phyloP scores from a whole-genome alignment of 1,140 invertebrate genomes.

The Lordiphosa clarofinis region DNA sequence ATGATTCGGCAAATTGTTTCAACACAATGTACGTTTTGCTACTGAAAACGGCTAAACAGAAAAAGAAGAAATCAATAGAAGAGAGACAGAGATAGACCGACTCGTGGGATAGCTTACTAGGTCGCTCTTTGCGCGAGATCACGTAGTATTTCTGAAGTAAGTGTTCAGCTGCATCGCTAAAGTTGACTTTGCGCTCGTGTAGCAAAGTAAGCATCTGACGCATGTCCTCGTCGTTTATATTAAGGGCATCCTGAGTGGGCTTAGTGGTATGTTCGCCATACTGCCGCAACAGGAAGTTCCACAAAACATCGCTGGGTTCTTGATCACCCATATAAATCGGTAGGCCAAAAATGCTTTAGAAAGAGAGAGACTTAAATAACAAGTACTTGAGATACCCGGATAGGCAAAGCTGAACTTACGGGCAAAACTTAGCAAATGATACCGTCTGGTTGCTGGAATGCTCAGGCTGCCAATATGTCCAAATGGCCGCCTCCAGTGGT shows the following conservation, averaged over 20 bases:
- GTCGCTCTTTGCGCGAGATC: conserved; percentile 44
- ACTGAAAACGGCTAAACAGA: conserved; percentile 48
- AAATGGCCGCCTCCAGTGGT: conserved; percentile 54
- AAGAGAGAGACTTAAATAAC: background rate
- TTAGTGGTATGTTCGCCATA: conserved; percentile 10
- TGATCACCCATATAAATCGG: conserved; percentile 59
- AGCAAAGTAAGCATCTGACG: conserved; percentile 39
- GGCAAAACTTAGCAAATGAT: conserved; percentile 51
- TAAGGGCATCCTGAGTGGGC: conserved; percentile 29
- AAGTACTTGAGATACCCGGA: background rate
- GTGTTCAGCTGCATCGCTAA: conserved; percentile 34
- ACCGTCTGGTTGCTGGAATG: conserved; percentile 37
- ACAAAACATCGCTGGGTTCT: conserved; percentile 31
- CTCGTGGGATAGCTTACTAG: conserved; percentile 40
- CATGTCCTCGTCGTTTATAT: conserved; percentile 52
- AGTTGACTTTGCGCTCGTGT: conserved; percentile 40
- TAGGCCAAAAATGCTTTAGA: conserved; percentile 62
- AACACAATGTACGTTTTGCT: conserved; percentile 63
- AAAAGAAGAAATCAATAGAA: conserved; percentile 5
- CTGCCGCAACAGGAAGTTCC: conserved; percentile 36
- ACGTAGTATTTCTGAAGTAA: conserved; percentile 68
- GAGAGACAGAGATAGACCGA: background rate
- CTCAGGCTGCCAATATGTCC: conserved; percentile 65
- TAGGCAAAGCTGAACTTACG: conserved; percentile 19
- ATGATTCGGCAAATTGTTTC: conserved; percentile 69